Conservation (phyloP, 2,113 vertebrate species). For the Apteryx mantelli region DNA sequence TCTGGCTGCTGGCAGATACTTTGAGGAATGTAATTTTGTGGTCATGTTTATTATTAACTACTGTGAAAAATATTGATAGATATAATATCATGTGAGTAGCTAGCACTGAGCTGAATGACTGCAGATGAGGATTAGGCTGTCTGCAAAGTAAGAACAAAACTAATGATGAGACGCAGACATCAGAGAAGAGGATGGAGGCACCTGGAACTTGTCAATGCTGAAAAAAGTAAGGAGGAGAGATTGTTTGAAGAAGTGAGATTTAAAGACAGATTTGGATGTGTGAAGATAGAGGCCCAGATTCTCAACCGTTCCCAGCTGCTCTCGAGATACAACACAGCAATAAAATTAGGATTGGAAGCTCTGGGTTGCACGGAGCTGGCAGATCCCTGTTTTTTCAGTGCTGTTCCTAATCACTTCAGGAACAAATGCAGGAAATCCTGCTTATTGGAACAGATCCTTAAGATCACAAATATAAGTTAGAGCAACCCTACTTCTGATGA, state of each 20-base stretch:
- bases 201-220: not conserved
- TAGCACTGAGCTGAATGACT: not conserved
- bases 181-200: not conserved
- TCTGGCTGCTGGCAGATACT: not conserved
- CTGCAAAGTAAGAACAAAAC: not conserved
- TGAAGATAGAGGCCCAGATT: slow-evolving; percentile 52
- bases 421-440: slow-evolving; percentile 23
- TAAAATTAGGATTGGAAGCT: slow-evolving; percentile 50
- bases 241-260: slow-evolving; percentile 52
- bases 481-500: not conserved
- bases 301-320: slow-evolving; percentile 43
- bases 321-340: slow-evolving; percentile 5
- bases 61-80: not conserved
- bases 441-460: not conserved
- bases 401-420: not conserved
- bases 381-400: not conserved
- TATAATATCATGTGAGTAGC: not conserved
- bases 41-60: not conserved
- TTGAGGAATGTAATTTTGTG: not conserved
- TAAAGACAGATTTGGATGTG: slow-evolving; percentile 60
- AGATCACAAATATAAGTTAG: not conserved
- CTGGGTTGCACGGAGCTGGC: slow-evolving; percentile 26
- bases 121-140: not conserved
- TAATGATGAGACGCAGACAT: not conserved
- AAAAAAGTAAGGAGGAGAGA: slow-evolving; percentile 18